Percentiles rank a stretch among this genome's conserved stretches.
These are phyloP conservation scores for Macrophya alboannulata DNA, from an alignment of 2,888 invertebrate genomes.

Conservation along the genomic window DNA sequence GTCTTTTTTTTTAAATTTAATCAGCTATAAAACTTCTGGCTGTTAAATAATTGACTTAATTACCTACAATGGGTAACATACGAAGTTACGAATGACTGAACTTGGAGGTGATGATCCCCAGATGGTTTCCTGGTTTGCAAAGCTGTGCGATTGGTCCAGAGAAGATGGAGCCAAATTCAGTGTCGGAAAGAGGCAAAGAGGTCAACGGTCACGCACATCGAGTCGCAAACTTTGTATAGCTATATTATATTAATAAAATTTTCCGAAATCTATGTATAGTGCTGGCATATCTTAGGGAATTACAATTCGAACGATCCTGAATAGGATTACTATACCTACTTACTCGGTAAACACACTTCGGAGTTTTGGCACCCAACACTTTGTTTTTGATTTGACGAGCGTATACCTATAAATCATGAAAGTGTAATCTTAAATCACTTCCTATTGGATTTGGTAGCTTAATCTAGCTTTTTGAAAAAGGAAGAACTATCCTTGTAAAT, in stretches of 20 bases:
- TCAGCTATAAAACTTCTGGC: background rate
- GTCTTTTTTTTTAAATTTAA: background rate
- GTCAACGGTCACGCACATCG: background rate
- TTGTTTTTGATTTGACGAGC: background rate
- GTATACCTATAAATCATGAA: background rate
- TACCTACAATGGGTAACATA: conserved; percentile 13
- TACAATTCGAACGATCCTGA: background rate
- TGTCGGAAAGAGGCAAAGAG: conserved; percentile 13
- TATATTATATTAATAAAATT: background rate
- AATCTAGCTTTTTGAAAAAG: background rate
- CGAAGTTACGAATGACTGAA: background rate
- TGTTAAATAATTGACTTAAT: background rate
- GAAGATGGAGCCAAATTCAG: conserved; percentile 15
- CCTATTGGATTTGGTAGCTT: background rate
- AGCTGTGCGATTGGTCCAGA: background rate
- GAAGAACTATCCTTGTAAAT: background rate
- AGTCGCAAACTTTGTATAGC: conserved; percentile 7
- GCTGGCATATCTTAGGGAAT: background rate
- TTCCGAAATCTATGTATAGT: background rate
- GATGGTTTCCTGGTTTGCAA: background rate
- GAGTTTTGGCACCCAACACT: background rate
- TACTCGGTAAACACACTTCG: background rate
- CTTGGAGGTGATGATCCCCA: background rate
- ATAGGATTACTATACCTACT: background rate
- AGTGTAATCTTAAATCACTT: background rate